Evolutionary conservation across 2,113 vertebrate genomes (phyloP).

Genomic region (Eulemur rufifrons): DNA sequence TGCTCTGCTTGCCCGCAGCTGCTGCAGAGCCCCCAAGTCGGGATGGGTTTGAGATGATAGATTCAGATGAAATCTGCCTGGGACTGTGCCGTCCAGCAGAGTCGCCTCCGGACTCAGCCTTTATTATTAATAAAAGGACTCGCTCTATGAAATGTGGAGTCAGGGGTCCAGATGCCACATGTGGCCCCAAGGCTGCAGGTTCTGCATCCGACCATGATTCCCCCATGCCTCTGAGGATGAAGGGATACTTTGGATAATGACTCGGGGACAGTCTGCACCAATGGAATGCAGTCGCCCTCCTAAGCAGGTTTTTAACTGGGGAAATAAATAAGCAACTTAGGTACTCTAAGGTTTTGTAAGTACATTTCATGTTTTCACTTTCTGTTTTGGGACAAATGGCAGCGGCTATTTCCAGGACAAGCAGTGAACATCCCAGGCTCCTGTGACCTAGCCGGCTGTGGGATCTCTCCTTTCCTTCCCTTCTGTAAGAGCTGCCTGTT

Average conservation of each 20-base stretch:
- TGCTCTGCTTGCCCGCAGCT: background rate
- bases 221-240: background rate
- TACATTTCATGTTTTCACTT: too few relatives aligned
- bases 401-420: background rate
- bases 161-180: too few relatives aligned
- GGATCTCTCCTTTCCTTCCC: background rate
- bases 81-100: accelerated
- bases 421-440: accelerated
- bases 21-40: accelerated
- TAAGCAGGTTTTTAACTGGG: background rate
- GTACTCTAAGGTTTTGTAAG: background rate
- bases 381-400: background rate
- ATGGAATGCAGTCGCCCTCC: background rate
- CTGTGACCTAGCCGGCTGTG: background rate
- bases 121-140: too few relatives aligned
- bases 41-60: background rate
- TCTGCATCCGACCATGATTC: background rate
- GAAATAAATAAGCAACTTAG: background rate
- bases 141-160: too few relatives aligned
- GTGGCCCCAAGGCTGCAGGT: too few relatives aligned
- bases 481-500: background rate
- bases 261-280: background rate
- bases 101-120: background rate
- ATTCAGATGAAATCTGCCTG: background rate
- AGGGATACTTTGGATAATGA: accelerated